Conservation (phyloP, 2,888 invertebrate genomes). For the Zhuqinia jingwanae region DNA sequence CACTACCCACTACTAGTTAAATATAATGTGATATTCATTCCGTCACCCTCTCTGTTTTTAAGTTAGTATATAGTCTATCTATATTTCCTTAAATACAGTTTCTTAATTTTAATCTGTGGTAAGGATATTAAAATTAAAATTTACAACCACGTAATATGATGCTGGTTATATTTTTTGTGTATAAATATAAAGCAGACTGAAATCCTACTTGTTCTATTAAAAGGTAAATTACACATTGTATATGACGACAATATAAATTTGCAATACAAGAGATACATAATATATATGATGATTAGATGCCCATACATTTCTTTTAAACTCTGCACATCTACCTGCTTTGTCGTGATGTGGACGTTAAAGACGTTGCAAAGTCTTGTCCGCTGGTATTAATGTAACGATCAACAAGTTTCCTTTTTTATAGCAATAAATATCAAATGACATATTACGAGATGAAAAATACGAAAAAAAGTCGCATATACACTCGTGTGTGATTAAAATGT, state of each 20-base stretch:
- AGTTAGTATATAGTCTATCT: too few relatives aligned
- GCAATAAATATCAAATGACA: conserved; percentile 18
- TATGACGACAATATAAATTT: not conserved
- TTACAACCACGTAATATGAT: conserved; percentile 20
- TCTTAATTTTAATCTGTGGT: conserved; percentile 13
- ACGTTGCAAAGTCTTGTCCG: too few relatives aligned
- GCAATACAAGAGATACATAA: not conserved
- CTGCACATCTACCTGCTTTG: not conserved
- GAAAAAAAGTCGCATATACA: not conserved
- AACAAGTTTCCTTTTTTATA: not conserved
- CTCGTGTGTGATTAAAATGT: conserved; percentile 3
- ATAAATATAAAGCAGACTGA: conserved; percentile 29
- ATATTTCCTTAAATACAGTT: not conserved
- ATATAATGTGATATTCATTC: conserved; percentile 13
- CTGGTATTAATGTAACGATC: not conserved
- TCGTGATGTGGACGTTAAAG: not conserved
- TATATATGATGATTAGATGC: not conserved
- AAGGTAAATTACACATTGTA: conserved; percentile 25
- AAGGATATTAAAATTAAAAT: conserved; percentile 35
- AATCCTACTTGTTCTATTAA: conserved; percentile 12
- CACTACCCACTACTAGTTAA: too few relatives aligned
- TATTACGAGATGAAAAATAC: conserved; percentile 25
- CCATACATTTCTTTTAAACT: too few relatives aligned
- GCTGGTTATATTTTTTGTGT: not conserved
- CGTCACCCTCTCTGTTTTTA: conserved; percentile 13